A percentile compares a stretch with the other conserved stretches of the same genome.
Evolutionary conservation across 1,140 invertebrate genomes (phyloP).

Genomic region (Hermetia illucens): DNA sequence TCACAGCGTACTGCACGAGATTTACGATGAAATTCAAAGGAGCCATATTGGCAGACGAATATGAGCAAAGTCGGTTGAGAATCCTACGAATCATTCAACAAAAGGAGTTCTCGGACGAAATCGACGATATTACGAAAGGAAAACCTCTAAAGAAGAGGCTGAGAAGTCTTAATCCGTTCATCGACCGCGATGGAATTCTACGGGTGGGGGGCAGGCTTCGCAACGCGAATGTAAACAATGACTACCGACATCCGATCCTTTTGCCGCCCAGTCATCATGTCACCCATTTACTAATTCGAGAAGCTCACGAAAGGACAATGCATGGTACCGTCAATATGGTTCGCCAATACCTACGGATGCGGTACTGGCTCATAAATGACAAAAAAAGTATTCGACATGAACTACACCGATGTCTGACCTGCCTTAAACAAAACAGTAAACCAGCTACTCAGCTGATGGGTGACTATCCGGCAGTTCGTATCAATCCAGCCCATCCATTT

Average conservation of each 20-base stretch:
- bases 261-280: conserved; percentile 8
- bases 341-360: conserved; percentile 7
- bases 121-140: too few relatives aligned
- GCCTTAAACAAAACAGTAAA: conserved; percentile 9
- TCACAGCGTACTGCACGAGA: too few relatives aligned
- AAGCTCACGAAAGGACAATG: conserved; percentile 11
- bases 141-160: too few relatives aligned
- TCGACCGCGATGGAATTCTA: conserved; percentile 11
- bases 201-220: conserved; percentile 14
- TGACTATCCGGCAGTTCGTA: conserved; percentile 17
- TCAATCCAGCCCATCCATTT: conserved; percentile 20
- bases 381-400: conserved; percentile 8
- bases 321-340: conserved; percentile 15
- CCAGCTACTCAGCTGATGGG: conserved; percentile 16
- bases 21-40: too few relatives aligned
- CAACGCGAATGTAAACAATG: conserved; percentile 5
- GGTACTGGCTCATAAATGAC: conserved; percentile 13
- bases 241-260: conserved; percentile 10
- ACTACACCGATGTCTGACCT: conserved; percentile 13
- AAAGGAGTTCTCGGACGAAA: too few relatives aligned
- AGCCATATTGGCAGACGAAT: too few relatives aligned
- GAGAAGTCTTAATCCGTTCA: conserved; percentile 10
- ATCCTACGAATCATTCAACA: too few relatives aligned
- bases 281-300: conserved; percentile 12
- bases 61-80: too few relatives aligned